A percentile compares a stretch with the other conserved stretches of the same genome.
These are phyloP conservation scores for Trachelus troglodyta DNA, from an alignment of 2,888 invertebrate species.

Conservation along the genomic window DNA sequence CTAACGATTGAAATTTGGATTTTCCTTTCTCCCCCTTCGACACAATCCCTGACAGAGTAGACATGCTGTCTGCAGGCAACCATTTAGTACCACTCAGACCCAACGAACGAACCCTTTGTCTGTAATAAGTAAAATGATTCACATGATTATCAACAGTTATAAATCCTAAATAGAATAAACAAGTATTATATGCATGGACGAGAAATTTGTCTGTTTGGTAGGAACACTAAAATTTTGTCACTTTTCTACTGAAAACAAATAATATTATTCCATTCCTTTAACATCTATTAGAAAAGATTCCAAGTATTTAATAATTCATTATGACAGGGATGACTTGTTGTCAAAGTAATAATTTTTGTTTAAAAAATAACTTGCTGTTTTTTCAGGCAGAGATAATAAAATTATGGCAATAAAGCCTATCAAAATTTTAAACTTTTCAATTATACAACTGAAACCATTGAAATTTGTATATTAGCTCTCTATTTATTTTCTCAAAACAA, in stretches of 20 bases:
- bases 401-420: background rate
- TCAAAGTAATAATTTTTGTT: background rate
- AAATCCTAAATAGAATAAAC: background rate
- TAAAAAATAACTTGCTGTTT: background rate
- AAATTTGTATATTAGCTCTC: background rate
- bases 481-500: background rate
- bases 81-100: constrained; percentile 84
- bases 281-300: background rate
- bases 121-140: constrained; percentile 54
- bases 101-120: constrained; percentile 82
- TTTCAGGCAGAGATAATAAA: background rate
- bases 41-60: constrained; percentile 93
- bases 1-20: constrained; percentile 95
- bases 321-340: background rate
- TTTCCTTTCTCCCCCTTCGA: constrained; percentile 89
- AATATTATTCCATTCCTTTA: too few relatives aligned
- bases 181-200: background rate
- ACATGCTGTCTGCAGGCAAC: constrained; percentile 96
- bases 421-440: background rate
- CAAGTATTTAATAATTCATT: background rate
- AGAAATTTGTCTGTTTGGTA: background rate
- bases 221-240: background rate
- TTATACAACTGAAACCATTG: background rate
- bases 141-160: constrained; percentile 6
- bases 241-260: background rate